Percentiles rank a stretch among this genome's conserved stretches.
Evolutionary conservation across 2,113 vertebrate species (phyloP).

Genomic region (Ceuthmochares aereus): DNA sequence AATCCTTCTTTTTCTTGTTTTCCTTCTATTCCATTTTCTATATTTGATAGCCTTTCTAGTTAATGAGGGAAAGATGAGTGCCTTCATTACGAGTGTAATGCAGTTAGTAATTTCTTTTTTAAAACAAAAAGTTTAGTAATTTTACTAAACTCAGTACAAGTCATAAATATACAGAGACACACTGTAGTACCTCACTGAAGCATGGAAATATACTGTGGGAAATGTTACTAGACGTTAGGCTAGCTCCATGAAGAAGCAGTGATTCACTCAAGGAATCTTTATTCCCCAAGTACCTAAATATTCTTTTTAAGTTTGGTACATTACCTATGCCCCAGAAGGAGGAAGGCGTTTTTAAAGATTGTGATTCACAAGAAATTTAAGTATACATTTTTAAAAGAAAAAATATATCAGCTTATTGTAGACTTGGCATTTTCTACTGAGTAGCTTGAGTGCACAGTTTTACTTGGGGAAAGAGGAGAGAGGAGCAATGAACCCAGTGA

Average conservation of each 20-base stretch:
- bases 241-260: neutral
- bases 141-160: neutral
- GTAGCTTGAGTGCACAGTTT: neutral
- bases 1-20: constrained; percentile 43
- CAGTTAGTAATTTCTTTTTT: neutral
- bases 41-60: constrained; percentile 31
- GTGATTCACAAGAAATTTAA: neutral
- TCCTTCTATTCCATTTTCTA: constrained; percentile 44
- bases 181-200: neutral
- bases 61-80: constrained; percentile 32
- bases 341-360: neutral
- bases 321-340: neutral
- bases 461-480: neutral
- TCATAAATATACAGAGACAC: neutral
- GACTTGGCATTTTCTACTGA: neutral
- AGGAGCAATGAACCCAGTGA: neutral
- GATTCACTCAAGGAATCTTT: neutral
- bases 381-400: neutral
- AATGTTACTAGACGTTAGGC: neutral
- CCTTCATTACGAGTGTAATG: neutral
- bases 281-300: neutral
- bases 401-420: neutral
- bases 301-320: neutral
- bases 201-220: neutral
- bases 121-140: neutral